Conservation (phyloP, 1,140 invertebrate species). For the Gonatopus flavifemur region DNA sequence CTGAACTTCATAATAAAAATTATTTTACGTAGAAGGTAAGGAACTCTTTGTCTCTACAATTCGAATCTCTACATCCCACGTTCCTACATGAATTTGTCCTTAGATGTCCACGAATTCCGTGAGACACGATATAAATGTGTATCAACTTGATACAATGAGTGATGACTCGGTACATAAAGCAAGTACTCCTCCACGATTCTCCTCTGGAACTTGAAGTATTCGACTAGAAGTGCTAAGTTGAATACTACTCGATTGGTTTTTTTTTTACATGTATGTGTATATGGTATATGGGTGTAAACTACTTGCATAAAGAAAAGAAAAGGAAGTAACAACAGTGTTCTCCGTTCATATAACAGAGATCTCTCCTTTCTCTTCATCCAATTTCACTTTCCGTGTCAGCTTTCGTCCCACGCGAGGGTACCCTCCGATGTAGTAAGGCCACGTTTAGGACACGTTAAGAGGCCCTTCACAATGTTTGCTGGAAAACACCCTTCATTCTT, state of each 20-base stretch:
- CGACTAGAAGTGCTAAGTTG: conserved; percentile 10
- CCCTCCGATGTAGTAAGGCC: conserved; percentile 31
- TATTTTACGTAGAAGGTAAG: conserved; percentile 7
- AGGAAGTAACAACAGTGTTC: too few relatives aligned
- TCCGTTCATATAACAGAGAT: conserved; percentile 2
- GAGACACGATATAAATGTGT: conserved; percentile 15
- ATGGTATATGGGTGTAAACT: too few relatives aligned
- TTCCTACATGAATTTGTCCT: too few relatives aligned
- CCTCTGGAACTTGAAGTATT: conserved; percentile 1
- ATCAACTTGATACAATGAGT: neutral
- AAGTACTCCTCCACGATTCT: conserved; percentile 7
- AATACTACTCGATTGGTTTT: conserved; percentile 4
- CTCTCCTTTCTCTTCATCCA: conserved; percentile 3
- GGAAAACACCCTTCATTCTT: conserved; percentile 50
- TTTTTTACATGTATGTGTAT: neutral
- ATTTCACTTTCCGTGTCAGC: conserved; percentile 28
- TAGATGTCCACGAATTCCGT: too few relatives aligned
- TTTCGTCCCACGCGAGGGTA: conserved; percentile 22
- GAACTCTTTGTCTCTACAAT: conserved; percentile 3
- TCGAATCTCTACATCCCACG: conserved; percentile 10
- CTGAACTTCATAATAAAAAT: conserved; percentile 17
- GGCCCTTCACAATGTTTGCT: conserved; percentile 47
- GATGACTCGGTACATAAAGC: neutral
- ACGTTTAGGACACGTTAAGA: conserved; percentile 42
- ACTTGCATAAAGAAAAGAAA: too few relatives aligned